phyloP scores from a whole-genome alignment of 37 sponge, comb jelly and placozoan species.

The Halichondria panicea region DNA sequence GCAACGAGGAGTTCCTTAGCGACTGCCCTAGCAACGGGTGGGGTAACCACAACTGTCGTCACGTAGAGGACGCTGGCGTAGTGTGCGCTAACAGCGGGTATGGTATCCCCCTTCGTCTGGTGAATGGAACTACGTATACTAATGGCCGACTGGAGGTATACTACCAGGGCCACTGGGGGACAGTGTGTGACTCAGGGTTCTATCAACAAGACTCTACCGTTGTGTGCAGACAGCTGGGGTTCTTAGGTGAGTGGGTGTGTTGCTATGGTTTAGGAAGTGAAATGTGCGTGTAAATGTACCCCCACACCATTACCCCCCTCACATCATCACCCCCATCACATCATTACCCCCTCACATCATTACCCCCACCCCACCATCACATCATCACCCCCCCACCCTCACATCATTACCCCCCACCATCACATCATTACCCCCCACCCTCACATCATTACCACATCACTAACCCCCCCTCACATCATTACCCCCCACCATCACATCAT shows the following conservation, averaged over 20 bases:
- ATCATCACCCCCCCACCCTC: too few species aligned
- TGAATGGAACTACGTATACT: constrained; percentile 9
- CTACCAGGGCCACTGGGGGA: constrained; percentile 32
- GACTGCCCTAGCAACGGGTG: constrained; percentile 12
- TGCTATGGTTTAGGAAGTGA: not conserved
- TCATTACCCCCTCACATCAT: too few species aligned
- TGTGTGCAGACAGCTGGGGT: constrained; percentile 10
- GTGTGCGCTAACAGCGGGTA: not conserved
- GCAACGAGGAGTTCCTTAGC: constrained; percentile 28
- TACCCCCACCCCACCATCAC: too few species aligned
- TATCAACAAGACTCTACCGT: not conserved
- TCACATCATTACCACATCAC: too few species aligned
- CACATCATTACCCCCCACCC: too few species aligned
- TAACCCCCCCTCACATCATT: too few species aligned
- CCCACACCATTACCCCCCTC: too few species aligned
- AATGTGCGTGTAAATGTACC: not conserved
- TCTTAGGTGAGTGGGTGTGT: not conserved
- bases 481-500: too few species aligned
- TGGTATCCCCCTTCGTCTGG: constrained; percentile 3
- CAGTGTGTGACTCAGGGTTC: constrained; percentile 26
- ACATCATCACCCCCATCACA: too few species aligned
- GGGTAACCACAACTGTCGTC: constrained; percentile 39
- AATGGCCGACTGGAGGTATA: constrained; percentile 35
- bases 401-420: too few species aligned
- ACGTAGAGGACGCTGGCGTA: constrained; percentile 32